Percentiles rank a stretch among this genome's conserved stretches.
Evolutionary conservation across 2,797 vertebrate species (phyloP).

Genomic region (Darevskia nairensis): DNA sequence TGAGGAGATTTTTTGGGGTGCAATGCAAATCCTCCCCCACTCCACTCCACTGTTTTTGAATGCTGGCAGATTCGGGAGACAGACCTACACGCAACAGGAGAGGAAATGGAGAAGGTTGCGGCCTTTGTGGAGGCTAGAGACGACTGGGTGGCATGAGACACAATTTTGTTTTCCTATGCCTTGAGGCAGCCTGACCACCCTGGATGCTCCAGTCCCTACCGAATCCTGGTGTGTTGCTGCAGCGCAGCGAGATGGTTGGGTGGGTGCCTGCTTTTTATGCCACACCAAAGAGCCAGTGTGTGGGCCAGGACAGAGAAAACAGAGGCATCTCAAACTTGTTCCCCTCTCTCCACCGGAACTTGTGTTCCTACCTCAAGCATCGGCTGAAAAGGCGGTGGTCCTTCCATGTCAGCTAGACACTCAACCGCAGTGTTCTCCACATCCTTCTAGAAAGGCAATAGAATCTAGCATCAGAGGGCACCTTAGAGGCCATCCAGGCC

Average conservation of each 20-base stretch:
- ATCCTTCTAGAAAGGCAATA: not conserved
- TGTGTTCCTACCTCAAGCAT: constrained; percentile 48
- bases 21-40: too few relatives aligned
- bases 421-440: not conserved
- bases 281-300: too few relatives aligned
- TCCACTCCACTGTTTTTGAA: not conserved
- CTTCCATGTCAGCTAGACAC: constrained; percentile 38
- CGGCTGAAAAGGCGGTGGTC: constrained; percentile 71
- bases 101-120: constrained; percentile 35
- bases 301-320: constrained; percentile 64
- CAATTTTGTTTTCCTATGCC: constrained; percentile 79
- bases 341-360: too few relatives aligned
- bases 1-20: not conserved
- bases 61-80: too few relatives aligned
- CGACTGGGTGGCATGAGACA: constrained; percentile 85
- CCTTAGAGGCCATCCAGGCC: not conserved
- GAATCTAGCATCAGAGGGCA: not conserved
- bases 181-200: constrained; percentile 85
- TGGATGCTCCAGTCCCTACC: constrained; percentile 86
- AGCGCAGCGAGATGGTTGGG: too few relatives aligned
- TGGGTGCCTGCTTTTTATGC: too few relatives aligned
- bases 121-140: constrained; percentile 80
- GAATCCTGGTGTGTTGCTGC: constrained; percentile 70
- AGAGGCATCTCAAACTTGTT: constrained; percentile 56
- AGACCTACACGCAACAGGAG: too few relatives aligned